Percentiles rank a stretch among this genome's conserved stretches.
These are phyloP conservation scores for Ara ararauna DNA, from an alignment of 2,797 vertebrate species.

Conservation along the genomic window DNA sequence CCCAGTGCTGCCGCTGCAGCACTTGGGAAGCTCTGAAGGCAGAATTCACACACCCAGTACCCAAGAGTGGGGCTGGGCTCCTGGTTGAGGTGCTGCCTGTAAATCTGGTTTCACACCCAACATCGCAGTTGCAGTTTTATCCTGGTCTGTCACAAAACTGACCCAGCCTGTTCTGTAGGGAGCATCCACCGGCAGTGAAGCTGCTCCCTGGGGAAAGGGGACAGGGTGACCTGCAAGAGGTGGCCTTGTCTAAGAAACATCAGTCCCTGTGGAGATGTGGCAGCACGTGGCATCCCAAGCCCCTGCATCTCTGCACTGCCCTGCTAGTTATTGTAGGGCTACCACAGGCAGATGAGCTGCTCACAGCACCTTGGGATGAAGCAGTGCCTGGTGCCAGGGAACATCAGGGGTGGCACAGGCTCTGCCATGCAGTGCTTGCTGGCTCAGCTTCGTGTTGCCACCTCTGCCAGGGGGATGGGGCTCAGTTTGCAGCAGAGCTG, in stretches of 20 bases:
- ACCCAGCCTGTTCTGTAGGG: too few species aligned
- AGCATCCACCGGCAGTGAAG: background rate
- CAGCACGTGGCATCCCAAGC: rapidly evolving
- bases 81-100: background rate
- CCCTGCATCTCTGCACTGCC: background rate
- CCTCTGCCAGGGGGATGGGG: background rate
- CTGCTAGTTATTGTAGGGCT: background rate
- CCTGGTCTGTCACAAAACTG: background rate
- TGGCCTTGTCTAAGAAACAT: background rate
- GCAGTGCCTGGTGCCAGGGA: background rate
- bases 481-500: background rate
- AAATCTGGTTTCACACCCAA: background rate
- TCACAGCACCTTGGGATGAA: background rate
- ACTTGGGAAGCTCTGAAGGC: background rate
- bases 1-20: background rate
- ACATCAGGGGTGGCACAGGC: too few species aligned
- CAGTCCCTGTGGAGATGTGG: background rate
- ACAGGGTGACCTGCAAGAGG: background rate
- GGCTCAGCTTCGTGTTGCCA: too few species aligned
- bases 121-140: background rate
- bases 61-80: too few species aligned
- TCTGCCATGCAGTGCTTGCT: background rate
- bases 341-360: background rate
- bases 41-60: too few species aligned
- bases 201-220: background rate